phyloP scores from a whole-genome alignment of 2,888 invertebrate species.

The Acleris sparsana region DNA sequence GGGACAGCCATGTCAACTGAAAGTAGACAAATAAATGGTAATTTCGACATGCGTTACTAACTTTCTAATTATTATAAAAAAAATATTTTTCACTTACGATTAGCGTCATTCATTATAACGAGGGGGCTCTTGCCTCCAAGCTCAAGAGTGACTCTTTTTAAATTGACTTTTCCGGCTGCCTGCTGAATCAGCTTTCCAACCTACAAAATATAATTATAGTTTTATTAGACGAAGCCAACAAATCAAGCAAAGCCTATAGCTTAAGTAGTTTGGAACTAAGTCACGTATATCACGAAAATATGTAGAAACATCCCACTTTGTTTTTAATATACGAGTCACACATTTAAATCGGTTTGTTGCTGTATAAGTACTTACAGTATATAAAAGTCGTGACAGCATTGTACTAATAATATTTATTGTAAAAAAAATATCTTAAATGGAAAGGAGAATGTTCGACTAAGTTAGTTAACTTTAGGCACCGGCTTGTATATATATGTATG shows the following conservation, averaged over 20 bases:
- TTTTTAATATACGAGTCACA: neutral
- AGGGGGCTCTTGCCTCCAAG: slow-evolving; percentile 95
- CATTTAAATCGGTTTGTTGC: too few species aligned
- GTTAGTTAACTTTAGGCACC: too few species aligned
- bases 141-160: slow-evolving; percentile 92
- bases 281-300: neutral
- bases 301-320: neutral
- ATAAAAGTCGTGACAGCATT: too few species aligned
- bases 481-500: too few species aligned
- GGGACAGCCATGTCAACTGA: slow-evolving; percentile 58
- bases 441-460: too few species aligned
- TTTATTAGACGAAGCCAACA: too few species aligned
- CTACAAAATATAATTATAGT: slow-evolving; percentile 51
- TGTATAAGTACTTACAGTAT: too few species aligned
- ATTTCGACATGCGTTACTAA: neutral
- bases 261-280: too few species aligned
- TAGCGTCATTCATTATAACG: slow-evolving; percentile 90
- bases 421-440: too few species aligned
- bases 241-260: too few species aligned
- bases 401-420: too few species aligned
- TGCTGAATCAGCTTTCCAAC: slow-evolving; percentile 85
- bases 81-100: slow-evolving; percentile 79
- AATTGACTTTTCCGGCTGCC: slow-evolving; percentile 89
- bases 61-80: neutral
- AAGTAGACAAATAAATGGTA: slow-evolving; percentile 12